These are phyloP conservation scores for Psix sp. DNA, from an alignment of 1,140 invertebrate genomes.

Conservation along the genomic window DNA sequence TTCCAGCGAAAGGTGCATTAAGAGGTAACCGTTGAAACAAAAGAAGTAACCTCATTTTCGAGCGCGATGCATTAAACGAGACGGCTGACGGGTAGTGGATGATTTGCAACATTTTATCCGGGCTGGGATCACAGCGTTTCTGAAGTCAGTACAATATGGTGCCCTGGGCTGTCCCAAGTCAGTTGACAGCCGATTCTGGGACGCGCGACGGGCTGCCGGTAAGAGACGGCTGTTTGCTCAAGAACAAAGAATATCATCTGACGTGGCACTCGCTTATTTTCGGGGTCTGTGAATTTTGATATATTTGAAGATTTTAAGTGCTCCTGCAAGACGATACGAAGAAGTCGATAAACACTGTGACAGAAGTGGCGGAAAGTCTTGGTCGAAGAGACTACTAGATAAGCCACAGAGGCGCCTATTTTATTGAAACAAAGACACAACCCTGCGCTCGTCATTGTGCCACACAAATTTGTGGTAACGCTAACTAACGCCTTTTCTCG, in stretches of 20 bases:
- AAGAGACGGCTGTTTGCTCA: constrained; percentile 67
- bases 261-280: constrained; percentile 56
- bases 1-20: no score
- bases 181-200: constrained; percentile 37
- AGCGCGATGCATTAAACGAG: no score
- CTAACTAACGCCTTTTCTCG: constrained; percentile 31
- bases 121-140: no score
- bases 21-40: no score
- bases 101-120: no score
- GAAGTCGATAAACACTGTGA: constrained; percentile 41
- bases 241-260: constrained; percentile 69
- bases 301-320: constrained; percentile 66
- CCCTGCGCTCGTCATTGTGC: constrained; percentile 9
- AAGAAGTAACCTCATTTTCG: no score
- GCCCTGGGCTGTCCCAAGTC: no score
- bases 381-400: not conserved
- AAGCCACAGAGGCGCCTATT: constrained; percentile 20
- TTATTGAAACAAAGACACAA: constrained; percentile 47
- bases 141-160: no score
- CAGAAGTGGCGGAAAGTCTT: constrained; percentile 23
- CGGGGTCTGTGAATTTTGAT: constrained; percentile 65
- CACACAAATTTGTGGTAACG: constrained; percentile 31
- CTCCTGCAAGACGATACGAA: constrained; percentile 38
- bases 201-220: constrained; percentile 45
- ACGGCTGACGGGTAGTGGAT: no score